A percentile compares a stretch with the other conserved stretches of the same genome.
Evolutionary conservation across 1,140 invertebrate species (phyloP).

Genomic region (Diachasma alloeum): DNA sequence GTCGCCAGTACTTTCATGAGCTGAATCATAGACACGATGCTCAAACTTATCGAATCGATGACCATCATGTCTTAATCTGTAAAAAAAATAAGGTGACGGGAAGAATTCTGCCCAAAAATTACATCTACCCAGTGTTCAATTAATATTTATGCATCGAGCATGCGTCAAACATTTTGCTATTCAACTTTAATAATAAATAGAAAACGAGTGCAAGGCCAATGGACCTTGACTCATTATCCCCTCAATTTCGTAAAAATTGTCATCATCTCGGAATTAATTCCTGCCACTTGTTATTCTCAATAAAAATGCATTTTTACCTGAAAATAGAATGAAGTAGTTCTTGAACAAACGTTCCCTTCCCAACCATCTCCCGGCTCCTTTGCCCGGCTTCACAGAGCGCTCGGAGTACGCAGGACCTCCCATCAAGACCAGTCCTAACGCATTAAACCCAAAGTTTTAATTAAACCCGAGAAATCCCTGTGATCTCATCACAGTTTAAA

Average conservation of each 20-base stretch:
- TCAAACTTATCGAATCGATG: conserved; percentile 67
- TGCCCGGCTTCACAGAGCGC: conserved; percentile 75
- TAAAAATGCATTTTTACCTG: conserved; percentile 65
- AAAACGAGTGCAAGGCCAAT: too few relatives aligned
- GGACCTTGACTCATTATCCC: too few relatives aligned
- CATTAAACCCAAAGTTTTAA: conserved; percentile 25
- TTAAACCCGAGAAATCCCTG: conserved; percentile 15
- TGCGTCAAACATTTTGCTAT: too few relatives aligned
- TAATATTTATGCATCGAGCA: too few relatives aligned
- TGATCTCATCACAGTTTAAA: background rate
- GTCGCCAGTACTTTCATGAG: conserved; percentile 66
- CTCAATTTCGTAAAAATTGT: too few relatives aligned
- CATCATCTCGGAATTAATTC: too few relatives aligned
- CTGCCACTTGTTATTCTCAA: too few relatives aligned
- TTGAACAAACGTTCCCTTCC: conserved; percentile 71
- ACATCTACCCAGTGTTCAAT: too few relatives aligned
- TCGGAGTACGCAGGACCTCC: conserved; percentile 72
- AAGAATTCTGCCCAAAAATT: too few relatives aligned
- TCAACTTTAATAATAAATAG: too few relatives aligned
- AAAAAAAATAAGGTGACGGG: background rate
- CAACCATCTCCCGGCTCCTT: conserved; percentile 64
- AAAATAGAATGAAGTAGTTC: conserved; percentile 76
- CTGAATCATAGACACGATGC: conserved; percentile 73
- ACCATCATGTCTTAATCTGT: conserved; percentile 54
- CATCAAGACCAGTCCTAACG: conserved; percentile 73